These are phyloP conservation scores for Leptinotarsa undecemlineata DNA, from an alignment of 1,140 invertebrate species.

Conservation along the genomic window DNA sequence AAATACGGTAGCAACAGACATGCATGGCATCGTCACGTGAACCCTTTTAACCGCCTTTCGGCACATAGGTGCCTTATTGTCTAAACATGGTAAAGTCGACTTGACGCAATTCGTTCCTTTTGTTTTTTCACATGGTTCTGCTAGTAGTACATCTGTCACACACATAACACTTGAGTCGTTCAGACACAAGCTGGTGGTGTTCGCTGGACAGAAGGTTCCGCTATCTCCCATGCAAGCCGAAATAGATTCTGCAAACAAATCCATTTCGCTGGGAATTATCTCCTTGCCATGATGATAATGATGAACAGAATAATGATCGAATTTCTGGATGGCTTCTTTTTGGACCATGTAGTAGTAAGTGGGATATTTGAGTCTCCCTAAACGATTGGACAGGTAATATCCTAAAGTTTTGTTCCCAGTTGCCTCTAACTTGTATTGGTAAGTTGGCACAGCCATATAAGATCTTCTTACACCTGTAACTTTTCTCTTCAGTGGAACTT, in stretches of 20 bases:
- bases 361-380: not conserved
- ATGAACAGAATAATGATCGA: slow-evolving; percentile 4
- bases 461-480: not conserved
- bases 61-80: not conserved
- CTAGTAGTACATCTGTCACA: slow-evolving; percentile 2
- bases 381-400: not conserved
- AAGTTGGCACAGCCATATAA: not conserved
- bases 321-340: not conserved
- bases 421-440: not conserved
- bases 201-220: slow-evolving; percentile 7
- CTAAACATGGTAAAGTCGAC: not conserved
- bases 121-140: not conserved
- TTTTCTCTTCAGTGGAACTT: not conserved
- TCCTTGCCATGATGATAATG: not conserved
- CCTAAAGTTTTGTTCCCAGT: not conserved
- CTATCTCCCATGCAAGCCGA: slow-evolving; percentile 3
- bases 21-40: slow-evolving; percentile 6
- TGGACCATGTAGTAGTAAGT: not conserved
- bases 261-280: not conserved
- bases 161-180: slow-evolving; percentile 13
- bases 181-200: slow-evolving; percentile 1
- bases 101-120: slow-evolving; percentile 2
- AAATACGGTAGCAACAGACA: not conserved
- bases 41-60: not conserved
- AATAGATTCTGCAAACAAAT: not conserved